Conservation (phyloP, 2,113 vertebrate genomes). For the Puntigrus tetrazona region DNA sequence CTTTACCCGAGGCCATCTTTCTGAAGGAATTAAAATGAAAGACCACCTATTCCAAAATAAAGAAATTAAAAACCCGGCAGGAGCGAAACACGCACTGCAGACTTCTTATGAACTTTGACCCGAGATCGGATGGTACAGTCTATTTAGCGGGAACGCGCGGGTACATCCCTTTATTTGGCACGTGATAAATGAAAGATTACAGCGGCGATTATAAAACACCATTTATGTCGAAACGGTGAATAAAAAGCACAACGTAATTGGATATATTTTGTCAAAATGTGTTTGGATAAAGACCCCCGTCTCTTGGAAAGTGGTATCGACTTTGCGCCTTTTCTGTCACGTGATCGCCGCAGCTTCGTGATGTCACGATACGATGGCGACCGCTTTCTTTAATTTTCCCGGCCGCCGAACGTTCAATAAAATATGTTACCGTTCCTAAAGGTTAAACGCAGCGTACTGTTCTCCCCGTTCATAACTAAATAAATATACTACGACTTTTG, state of each 20-base stretch:
- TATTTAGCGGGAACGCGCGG: not conserved
- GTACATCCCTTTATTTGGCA: not conserved
- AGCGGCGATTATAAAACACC: accelerated
- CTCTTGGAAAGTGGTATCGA: conserved; percentile 42
- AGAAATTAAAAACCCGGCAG: conserved; percentile 60
- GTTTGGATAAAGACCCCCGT: conserved; percentile 30
- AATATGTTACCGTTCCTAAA: too few species aligned
- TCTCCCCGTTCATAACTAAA: too few species aligned
- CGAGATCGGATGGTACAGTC: conserved; percentile 27
- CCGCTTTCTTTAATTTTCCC: not conserved
- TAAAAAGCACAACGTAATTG: not conserved
- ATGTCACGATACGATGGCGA: not conserved
- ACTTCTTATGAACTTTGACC: conserved; percentile 63
- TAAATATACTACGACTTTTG: not conserved
- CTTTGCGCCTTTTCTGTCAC: conserved; percentile 43
- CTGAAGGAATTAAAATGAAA: conserved; percentile 56
- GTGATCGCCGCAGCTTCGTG: not conserved
- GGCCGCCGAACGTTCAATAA: too few species aligned
- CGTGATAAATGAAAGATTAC: not conserved
- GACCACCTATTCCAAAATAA: conserved; percentile 29
- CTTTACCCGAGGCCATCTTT: conserved; percentile 77
- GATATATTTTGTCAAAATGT: accelerated
- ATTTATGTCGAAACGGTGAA: not conserved
- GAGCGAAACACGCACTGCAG: conserved; percentile 57
- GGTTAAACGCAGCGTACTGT: too few species aligned